phyloP scores from a whole-genome alignment of 2,888 invertebrate species.

The Mythimna ferrago region DNA sequence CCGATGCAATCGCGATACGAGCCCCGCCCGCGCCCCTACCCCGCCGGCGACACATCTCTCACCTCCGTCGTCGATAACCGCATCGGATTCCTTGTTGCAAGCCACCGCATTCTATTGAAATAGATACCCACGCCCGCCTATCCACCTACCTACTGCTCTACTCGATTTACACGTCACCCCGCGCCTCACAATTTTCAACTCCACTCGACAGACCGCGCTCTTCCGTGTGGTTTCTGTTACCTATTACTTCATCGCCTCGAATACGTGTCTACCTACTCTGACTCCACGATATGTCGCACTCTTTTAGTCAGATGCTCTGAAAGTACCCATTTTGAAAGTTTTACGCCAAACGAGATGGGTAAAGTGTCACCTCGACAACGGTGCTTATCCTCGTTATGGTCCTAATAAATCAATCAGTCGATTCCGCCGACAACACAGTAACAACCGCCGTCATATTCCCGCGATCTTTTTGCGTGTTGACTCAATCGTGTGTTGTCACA shows the following conservation, averaged over 20 bases:
- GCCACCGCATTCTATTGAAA: constrained; percentile 89
- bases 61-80: constrained; percentile 89
- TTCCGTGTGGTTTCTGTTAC: constrained; percentile 68
- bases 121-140: constrained; percentile 83
- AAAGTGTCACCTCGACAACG: constrained; percentile 65
- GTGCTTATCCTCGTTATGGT: constrained; percentile 73
- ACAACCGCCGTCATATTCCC: constrained; percentile 76
- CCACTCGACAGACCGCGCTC: constrained; percentile 71
- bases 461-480: constrained; percentile 77
- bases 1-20: constrained; percentile 91
- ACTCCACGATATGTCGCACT: constrained; percentile 19
- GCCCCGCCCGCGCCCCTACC: constrained; percentile 71
- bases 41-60: constrained; percentile 85
- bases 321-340: constrained; percentile 52
- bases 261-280: constrained; percentile 35
- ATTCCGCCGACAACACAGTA: constrained; percentile 71
- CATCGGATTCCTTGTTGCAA: constrained; percentile 90
- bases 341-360: constrained; percentile 55
- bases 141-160: constrained; percentile 81
- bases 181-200: constrained; percentile 76
- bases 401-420: constrained; percentile 78
- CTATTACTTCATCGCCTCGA: constrained; percentile 62
- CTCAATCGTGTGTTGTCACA: constrained; percentile 75
- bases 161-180: constrained; percentile 81
- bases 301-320: constrained; percentile 31